Evolutionary conservation across 2,797 vertebrate species (phyloP).

Genomic region (Trichosurus vulpecula): DNA sequence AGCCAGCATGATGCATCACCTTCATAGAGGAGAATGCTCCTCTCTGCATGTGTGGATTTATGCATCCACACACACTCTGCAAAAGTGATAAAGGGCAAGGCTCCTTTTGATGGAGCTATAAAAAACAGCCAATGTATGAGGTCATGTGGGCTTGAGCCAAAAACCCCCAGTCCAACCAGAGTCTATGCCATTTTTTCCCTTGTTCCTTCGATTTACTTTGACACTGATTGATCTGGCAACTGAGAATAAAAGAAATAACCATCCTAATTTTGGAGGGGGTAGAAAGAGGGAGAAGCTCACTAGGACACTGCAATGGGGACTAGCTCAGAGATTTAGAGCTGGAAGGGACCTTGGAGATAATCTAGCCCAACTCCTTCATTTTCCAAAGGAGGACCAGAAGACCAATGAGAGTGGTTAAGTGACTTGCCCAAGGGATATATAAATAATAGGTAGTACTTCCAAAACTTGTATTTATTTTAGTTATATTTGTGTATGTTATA

Average conservation of each 20-base stretch:
- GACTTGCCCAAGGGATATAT: background rate
- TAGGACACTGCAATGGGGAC: background rate
- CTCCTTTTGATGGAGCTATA: background rate
- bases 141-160: rapidly evolving
- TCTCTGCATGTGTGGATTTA: background rate
- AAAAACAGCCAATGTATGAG: background rate
- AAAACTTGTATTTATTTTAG: background rate
- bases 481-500: background rate
- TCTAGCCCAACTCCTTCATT: background rate
- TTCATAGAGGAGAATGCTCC: background rate
- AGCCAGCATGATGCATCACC: rapidly evolving
- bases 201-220: rapidly evolving
- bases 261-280: background rate
- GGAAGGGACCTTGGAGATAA: background rate
- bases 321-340: background rate
- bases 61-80: background rate
- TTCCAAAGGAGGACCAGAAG: background rate
- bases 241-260: too few species aligned
- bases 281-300: background rate
- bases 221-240: background rate
- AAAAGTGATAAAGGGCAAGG: background rate
- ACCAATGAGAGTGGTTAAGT: background rate
- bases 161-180: background rate
- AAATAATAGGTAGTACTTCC: background rate
- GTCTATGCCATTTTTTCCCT: background rate